Conservation (phyloP, 2,113 vertebrate genomes). For the Grallaria varia region DNA sequence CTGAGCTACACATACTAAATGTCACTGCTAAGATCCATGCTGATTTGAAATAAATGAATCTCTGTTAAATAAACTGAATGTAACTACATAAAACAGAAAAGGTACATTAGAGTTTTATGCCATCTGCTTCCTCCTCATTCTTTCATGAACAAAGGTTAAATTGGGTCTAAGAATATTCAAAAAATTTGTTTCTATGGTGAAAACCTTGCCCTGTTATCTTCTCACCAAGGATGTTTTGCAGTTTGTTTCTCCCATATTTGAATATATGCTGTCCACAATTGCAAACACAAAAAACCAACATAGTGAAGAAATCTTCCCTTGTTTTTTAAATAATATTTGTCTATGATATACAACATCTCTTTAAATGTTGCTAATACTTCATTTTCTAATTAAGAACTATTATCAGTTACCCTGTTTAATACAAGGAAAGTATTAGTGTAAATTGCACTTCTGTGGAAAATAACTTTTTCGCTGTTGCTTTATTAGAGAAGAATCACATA, state of each 20-base stretch:
- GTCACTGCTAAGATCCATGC: background rate
- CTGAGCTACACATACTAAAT: background rate
- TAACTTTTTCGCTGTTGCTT: background rate
- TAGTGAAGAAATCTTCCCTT: background rate
- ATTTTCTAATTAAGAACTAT: background rate
- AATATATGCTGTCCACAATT: background rate
- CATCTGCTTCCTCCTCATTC: background rate
- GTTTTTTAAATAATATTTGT: background rate
- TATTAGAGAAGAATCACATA: background rate
- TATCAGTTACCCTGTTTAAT: background rate
- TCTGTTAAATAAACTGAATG: background rate
- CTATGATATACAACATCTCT: background rate
- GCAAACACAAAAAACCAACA: background rate
- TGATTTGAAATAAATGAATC: background rate
- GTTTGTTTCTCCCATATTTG: background rate
- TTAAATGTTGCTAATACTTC: background rate
- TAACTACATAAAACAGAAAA: background rate
- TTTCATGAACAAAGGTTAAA: background rate
- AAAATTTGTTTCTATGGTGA: background rate
- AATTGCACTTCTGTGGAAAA: background rate
- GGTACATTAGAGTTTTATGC: background rate
- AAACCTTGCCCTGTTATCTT: background rate
- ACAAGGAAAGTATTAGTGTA: background rate
- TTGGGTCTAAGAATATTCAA: background rate
- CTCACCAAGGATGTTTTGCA: background rate